phyloP scores from a whole-genome alignment of 2,888 invertebrate species.

The Andrena chrysosceles region DNA sequence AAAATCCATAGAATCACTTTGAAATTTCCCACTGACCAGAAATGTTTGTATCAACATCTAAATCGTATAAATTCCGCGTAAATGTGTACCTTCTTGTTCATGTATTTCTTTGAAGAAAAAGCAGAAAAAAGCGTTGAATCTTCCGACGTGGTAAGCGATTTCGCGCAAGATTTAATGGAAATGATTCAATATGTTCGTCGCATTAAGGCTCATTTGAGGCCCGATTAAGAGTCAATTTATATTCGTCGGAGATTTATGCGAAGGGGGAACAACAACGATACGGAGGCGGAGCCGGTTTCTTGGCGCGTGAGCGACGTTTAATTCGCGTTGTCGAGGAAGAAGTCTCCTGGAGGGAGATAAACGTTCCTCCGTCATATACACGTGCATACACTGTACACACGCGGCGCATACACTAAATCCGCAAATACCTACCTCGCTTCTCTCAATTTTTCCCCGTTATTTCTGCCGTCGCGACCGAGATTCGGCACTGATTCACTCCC shows the following conservation, averaged over 20 bases:
- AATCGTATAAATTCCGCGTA: too few relatives aligned
- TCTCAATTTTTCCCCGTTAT: constrained; percentile 34
- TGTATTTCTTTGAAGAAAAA: neutral
- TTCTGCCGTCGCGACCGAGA: constrained; percentile 20
- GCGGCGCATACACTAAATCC: neutral
- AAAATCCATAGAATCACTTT: neutral
- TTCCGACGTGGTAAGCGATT: neutral
- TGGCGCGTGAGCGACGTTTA: constrained; percentile 59
- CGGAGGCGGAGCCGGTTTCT: constrained; percentile 32
- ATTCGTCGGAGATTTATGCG: constrained; percentile 50
- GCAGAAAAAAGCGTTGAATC: neutral
- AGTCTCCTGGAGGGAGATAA: constrained; percentile 47
- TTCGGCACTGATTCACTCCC: constrained; percentile 7
- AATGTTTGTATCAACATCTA: too few relatives aligned
- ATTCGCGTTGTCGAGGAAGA: constrained; percentile 58
- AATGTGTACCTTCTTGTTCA: too few relatives aligned
- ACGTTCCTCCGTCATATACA: constrained; percentile 28
- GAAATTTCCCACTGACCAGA: neutral
- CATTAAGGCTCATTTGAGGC: constrained; percentile 39
- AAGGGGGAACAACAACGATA: constrained; percentile 25
- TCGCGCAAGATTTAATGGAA: constrained; percentile 5
- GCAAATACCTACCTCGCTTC: constrained; percentile 16
- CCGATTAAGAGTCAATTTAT: constrained; percentile 53
- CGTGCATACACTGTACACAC: neutral
- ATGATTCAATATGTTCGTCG: constrained; percentile 27